Evolutionary conservation across 2,888 invertebrate genomes (phyloP), one percentile per base, ranked within the genome.

Genomic region (Amphiduros pacificus): DNA sequence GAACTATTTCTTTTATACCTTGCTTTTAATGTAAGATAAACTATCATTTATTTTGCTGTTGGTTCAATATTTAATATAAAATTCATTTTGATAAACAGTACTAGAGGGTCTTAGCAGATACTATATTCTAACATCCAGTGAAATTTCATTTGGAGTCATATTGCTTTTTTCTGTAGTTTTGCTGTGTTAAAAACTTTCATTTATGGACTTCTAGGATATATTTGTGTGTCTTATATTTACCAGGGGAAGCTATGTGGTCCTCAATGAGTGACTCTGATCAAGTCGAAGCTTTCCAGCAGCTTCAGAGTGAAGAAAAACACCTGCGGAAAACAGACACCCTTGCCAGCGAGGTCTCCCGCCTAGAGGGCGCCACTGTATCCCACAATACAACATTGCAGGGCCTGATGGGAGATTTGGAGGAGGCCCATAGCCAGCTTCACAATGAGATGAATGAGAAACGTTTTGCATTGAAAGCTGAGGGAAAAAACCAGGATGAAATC

Each of bases 371-470:
- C 1, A 61, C 64, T n/a, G 62, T 69, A 17, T 60, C 64, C 24
- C 67, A 60, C 24, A 61, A 62, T 6, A 62, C 65, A 14, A 71
- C 73, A n/a, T 58, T 77, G 29, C 61, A 65, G 22, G 71, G 67
- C 4, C 60, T 77, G 59, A 73, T 76, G 72, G 77, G 77, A 59
- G 71, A 74, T 50, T 56, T 73, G n/a, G 41, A 24, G 6, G 54
- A 27, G 11, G 48, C 26, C 1, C 28, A 48, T 31, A 28, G 32
- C 26, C 24, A 49, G 40, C 24, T 26, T 5, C 24, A 29, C 17
- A 44, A 53, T 29, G 41, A 36, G 6, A 20, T 57, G 53, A 32
- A 52, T n/a, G 31, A 60, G 22, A 53, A 31, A 49, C 28, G 51
- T 6, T 17, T 55, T 6, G 24, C 55, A 44, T 40, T 62, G 59